Evolutionary conservation across 2,113 vertebrate species (phyloP).

Genomic region (Thinocorus orbignyianus): DNA sequence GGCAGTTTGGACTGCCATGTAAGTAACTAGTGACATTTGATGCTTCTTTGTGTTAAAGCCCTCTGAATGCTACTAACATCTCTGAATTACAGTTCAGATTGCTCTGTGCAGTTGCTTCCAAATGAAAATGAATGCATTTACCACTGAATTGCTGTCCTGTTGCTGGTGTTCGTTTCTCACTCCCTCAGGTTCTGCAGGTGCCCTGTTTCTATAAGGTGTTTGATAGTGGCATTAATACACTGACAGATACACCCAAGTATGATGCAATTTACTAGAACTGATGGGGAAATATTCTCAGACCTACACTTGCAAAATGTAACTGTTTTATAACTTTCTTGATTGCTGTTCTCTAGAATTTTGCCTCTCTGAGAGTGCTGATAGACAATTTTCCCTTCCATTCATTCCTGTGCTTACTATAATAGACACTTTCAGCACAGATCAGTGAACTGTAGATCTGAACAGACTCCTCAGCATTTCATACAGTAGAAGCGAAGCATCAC

Average conservation of each 20-base stretch:
- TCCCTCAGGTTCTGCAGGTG: rapidly evolving
- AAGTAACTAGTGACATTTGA: not conserved
- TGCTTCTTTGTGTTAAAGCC: constrained; percentile 30
- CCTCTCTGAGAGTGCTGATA: not conserved
- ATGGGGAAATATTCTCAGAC: not conserved
- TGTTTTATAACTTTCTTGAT: not conserved
- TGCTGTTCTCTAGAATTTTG: not conserved
- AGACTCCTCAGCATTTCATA: not conserved
- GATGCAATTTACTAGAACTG: not conserved
- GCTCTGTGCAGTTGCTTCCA: not conserved
- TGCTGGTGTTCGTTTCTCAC: not conserved
- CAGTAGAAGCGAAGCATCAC: not conserved
- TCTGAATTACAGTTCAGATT: not conserved
- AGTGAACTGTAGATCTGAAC: not conserved
- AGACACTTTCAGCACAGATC: not conserved
- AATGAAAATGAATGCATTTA: not conserved
- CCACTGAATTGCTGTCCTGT: not conserved
- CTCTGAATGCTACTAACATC: not conserved
- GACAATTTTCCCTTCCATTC: constrained; percentile 18
- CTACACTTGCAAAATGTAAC: not conserved
- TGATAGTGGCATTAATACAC: not conserved
- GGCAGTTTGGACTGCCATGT: not conserved
- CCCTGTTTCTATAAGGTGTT: not conserved
- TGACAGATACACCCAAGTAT: not conserved
- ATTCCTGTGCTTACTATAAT: not conserved